Evolutionary conservation across 2,113 vertebrate genomes (phyloP).

Genomic region (Antechinus stuartii): DNA sequence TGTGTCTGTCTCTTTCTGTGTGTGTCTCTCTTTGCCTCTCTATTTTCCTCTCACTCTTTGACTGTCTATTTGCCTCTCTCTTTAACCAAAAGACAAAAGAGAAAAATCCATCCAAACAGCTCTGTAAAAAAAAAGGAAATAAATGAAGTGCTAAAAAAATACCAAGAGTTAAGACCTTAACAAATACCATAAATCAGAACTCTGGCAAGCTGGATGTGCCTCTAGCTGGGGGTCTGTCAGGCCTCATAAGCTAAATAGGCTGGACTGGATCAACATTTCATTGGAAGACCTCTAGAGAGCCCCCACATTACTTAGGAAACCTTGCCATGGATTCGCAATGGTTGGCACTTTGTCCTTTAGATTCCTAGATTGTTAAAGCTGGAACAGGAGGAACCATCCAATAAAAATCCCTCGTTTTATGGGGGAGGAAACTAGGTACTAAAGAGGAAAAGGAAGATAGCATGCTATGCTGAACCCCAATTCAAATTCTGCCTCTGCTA

Average conservation of each 20-base stretch:
- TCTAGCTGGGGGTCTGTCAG: slow-evolving; percentile 51
- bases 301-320: neutral
- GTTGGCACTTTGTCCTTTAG: slow-evolving; percentile 46
- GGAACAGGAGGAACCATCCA: neutral
- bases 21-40: too few species aligned
- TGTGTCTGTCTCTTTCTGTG: too few species aligned
- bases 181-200: slow-evolving; percentile 53
- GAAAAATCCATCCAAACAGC: slow-evolving; percentile 34
- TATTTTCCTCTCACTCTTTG: neutral
- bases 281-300: slow-evolving; percentile 17
- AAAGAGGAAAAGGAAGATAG: neutral
- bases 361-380: neutral
- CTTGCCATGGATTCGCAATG: slow-evolving; percentile 46
- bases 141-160: slow-evolving; percentile 67
- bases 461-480: neutral
- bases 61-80: slow-evolving; percentile 1
- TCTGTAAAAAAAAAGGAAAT: slow-evolving; percentile 48
- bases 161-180: slow-evolving; percentile 23
- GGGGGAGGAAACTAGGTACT: neutral
- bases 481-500: neutral
- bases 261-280: slow-evolving; percentile 34
- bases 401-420: neutral
- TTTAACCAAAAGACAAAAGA: slow-evolving; percentile 56
- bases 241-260: slow-evolving; percentile 19
- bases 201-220: slow-evolving; percentile 12